Evolutionary conservation across 2,797 vertebrate genomes (phyloP), one percentile per base, ranked within the genome.

Genomic region (Lophius americanus): DNA sequence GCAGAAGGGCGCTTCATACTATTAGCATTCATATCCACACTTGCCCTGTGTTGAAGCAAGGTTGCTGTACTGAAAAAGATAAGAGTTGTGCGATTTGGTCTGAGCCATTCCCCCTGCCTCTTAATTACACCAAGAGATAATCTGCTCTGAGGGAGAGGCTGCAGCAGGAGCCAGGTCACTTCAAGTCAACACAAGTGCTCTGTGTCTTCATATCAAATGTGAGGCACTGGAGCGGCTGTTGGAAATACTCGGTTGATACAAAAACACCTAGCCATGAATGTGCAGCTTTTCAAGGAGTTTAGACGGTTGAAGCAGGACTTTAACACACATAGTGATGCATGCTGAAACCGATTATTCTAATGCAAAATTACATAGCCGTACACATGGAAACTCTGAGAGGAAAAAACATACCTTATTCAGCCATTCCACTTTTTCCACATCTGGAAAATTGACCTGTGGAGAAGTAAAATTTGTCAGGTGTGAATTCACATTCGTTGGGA

Each of bases 401-500:
- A 39, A 8, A 50, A 10, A n/a, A 44, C 61, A 38, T 91, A 97
- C 96, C 96, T 98, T 98, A 78, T 98, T 98, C 13, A 98, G 70
- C 96, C 96, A 98, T 71, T 98, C 96, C 0, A 92, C 95, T 87
- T 96, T 95, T 74, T 98, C 96, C 79, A 97, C 94, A 37, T 98
- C 96, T 32, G 96, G 96, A 79, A 97, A 97, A 85, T 92, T 96
- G 77, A 98, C 94, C 96, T 98, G 87, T 64, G 49, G 73, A 89
- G 13, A 71, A 79, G 37, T 8, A n/a, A 73, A 6, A 69, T 7
- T 35, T 43, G 12, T 82, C n/a, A 75, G 35, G 2, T 37, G 76
- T 82, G 65, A 56, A 60, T 42, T 73, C 14, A 60, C 65, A 80
- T 54, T 23, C 23, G 23, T 23, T 23, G 23, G 23, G 23, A 23